A percentile compares a stretch with the other conserved stretches of the same genome.
phyloP scores from a whole-genome alignment of 2,888 invertebrate species.

The Apotomis turbidana region DNA sequence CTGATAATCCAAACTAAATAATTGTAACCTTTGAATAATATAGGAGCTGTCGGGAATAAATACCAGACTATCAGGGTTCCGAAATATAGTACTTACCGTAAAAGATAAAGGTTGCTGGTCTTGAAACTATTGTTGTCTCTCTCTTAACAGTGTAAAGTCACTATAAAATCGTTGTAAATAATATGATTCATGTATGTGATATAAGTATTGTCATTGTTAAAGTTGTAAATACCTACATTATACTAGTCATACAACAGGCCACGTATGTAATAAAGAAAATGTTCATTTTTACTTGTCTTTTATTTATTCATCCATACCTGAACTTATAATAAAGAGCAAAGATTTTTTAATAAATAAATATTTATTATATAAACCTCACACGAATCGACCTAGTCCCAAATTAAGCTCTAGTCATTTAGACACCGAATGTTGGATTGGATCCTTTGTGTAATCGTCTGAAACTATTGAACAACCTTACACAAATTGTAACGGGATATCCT shows the following conservation, averaged over 20 bases:
- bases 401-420: background rate
- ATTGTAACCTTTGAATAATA: no score
- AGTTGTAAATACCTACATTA: conserved; percentile 65
- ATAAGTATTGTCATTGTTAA: conserved; percentile 54
- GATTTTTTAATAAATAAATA: no score
- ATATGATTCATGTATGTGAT: conserved; percentile 34
- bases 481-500: no score
- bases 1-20: no score
- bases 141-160: conserved; percentile 30
- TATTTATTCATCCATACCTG: conserved; percentile 45
- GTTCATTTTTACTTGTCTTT: conserved; percentile 69
- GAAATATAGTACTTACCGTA: no score
- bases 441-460: background rate
- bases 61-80: no score
- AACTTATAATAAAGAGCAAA: background rate
- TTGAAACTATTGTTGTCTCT: background rate
- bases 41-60: no score
- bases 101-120: no score
- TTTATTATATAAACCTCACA: no score
- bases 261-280: conserved; percentile 67
- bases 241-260: conserved; percentile 57
- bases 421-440: conserved; percentile 14
- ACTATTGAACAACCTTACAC: background rate
- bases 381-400: no score
- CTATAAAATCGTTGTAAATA: conserved; percentile 40